Evolutionary conservation across 2,113 vertebrate genomes (phyloP).

Genomic region (Chinchilla lanigera): DNA sequence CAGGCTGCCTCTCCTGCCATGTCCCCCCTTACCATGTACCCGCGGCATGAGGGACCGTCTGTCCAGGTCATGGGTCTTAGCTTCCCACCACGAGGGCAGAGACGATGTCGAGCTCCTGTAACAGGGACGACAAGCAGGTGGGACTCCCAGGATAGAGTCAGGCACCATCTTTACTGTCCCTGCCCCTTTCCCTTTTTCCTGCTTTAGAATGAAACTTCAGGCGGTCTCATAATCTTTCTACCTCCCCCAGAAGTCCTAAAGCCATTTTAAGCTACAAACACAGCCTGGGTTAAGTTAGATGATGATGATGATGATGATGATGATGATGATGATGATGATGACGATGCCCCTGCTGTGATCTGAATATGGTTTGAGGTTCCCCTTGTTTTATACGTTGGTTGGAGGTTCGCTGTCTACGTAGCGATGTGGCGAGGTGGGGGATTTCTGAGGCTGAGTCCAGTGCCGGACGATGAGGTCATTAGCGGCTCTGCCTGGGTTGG

Average conservation of each 20-base stretch:
- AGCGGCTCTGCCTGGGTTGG: background rate
- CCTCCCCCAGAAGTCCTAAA: background rate
- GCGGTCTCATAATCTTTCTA: background rate
- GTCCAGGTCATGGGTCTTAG: background rate
- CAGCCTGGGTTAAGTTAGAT: background rate
- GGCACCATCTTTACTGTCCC: background rate
- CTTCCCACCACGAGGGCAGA: background rate
- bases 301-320: background rate
- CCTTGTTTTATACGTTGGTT: no score
- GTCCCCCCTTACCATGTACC: background rate
- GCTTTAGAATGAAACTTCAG: background rate
- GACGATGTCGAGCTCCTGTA: rapidly evolving
- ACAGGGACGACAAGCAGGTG: no score
- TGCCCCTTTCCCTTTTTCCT: background rate
- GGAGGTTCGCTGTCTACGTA: background rate
- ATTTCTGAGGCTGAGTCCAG: background rate
- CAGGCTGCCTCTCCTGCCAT: background rate
- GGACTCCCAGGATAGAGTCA: background rate
- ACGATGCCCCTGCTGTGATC: background rate
- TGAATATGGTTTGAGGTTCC: background rate
- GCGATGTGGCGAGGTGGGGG: background rate
- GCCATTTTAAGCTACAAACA: background rate
- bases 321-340: no score
- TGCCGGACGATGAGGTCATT: background rate
- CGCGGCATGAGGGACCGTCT: background rate